A percentile compares a stretch with the other conserved stretches of the same genome.
phyloP scores from a whole-genome alignment of 2,113 vertebrate species.

The Vimba vimba region DNA sequence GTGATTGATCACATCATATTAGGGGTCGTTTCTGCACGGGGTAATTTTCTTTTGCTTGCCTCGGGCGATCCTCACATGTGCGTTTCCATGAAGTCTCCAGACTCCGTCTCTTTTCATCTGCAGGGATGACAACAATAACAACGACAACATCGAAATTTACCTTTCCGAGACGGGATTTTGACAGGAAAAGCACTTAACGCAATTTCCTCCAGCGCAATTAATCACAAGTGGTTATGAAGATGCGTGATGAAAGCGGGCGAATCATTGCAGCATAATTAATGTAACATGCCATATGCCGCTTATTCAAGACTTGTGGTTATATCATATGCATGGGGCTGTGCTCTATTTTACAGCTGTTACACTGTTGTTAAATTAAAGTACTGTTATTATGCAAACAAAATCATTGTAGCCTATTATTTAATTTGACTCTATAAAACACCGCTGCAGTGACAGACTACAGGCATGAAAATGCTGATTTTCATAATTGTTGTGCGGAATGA shows the following conservation, averaged over 20 bases:
- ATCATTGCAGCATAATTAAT: conserved; percentile 27
- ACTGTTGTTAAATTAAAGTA: background rate
- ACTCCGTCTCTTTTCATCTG: conserved; percentile 69
- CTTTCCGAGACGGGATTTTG: conserved; percentile 26
- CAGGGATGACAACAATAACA: conserved; percentile 71
- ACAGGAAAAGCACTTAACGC: conserved; percentile 35
- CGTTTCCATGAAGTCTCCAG: conserved; percentile 72
- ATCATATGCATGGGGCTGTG: background rate
- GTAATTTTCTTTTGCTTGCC: conserved; percentile 74
- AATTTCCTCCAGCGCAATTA: conserved; percentile 27
- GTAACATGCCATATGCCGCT: conserved; percentile 6
- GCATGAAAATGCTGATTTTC: background rate
- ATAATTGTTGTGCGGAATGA: background rate
- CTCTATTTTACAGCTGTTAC: background rate
- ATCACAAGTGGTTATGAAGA: conserved; percentile 30
- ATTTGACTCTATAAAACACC: background rate
- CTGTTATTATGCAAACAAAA: background rate
- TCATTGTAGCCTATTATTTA: background rate
- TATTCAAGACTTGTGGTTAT: conserved; percentile 27
- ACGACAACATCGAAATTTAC: conserved; percentile 50
- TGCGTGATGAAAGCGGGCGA: conserved; percentile 17
- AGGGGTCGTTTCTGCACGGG: conserved; percentile 74
- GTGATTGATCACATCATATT: conserved; percentile 81
- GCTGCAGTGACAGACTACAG: too few species aligned
- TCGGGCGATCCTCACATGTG: conserved; percentile 70